Base-by-base conservation (phyloP, 2,888 invertebrate genomes). In the Scelioninae gen. 1 region DNA sequence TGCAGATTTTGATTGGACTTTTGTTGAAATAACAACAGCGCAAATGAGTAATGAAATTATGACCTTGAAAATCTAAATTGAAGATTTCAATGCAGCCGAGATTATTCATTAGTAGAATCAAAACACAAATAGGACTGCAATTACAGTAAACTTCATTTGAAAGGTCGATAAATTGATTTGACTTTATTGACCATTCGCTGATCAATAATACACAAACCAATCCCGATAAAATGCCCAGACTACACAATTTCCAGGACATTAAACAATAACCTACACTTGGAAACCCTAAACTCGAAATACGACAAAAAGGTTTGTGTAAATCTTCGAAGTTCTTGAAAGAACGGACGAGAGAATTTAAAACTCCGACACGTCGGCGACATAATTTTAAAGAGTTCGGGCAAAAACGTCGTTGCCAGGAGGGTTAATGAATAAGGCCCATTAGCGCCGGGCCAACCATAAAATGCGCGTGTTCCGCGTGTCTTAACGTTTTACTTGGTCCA, bases 381-480 rank as follows among this genome's bases (percentile, higher is more conserved):
- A 71, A 49, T 56, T 23, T 23, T 23, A 23, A 23, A 23, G 23
- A 23, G 23, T 23, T 11, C 38, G 11, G 6, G 11, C 43, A n/a
- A 60, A 60, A 60, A 4, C n/a, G 29, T 34, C 40, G 40, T 15
- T 7, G 51, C 10, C 23, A 23, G 23, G 23, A 23, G 63, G 34
- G 51, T 68, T 69, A 68, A 69, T 55, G 78, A 78, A 78, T 56
- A 71, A 63, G 63, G 58, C 69, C 62, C 49, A 63, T 71, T 71
- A 63, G 40, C 8, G 56, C 34, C 45, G 55, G 69, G 40, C 31
- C 15, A 45, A 4, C 34, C 58, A 31, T 66, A 66, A 66, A 76
- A 40, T 40, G 56, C 49, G 23, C 15, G 47, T 43, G 13, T 45
- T 38, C 53, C 58, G 45, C 56, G 53, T 56, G 66, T 55, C 62